phyloP scores from a whole-genome alignment of 2,797 vertebrate genomes.

The Sebastes reedi region DNA sequence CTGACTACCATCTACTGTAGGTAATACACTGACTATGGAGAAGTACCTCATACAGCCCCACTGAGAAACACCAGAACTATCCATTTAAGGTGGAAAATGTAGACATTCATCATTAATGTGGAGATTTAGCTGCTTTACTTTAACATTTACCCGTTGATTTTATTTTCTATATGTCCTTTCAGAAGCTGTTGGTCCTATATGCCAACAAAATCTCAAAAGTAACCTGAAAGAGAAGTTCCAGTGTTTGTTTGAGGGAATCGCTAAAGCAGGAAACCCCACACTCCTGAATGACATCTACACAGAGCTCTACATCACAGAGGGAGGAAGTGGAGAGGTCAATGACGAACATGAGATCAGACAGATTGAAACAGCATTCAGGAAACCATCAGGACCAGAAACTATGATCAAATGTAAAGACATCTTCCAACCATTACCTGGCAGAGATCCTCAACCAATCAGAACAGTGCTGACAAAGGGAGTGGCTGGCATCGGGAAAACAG shows the following conservation, averaged over 20 bases:
- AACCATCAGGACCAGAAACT: neutral
- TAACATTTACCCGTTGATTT: neutral
- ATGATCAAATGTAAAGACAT: slow-evolving; percentile 24
- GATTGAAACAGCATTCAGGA: slow-evolving; percentile 5
- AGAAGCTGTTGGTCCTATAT: no score
- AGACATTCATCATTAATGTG: no score
- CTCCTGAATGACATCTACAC: neutral
- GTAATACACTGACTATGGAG: no score
- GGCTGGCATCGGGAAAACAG: slow-evolving; percentile 10
- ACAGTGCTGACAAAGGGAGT: slow-evolving; percentile 1
- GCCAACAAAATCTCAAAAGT: no score
- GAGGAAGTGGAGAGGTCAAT: neutral
- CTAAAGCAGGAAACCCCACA: neutral
- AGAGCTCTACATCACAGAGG: slow-evolving; percentile 24
- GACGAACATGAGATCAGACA: slow-evolving; percentile 6
- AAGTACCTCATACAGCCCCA: no score
- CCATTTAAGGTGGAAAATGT: no score
- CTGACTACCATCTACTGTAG: no score
- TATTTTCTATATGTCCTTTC: neutral
- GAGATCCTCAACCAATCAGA: neutral
- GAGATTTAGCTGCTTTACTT: neutral
- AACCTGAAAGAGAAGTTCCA: no score
- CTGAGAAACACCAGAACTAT: no score
- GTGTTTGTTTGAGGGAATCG: neutral
- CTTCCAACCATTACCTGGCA: slow-evolving; percentile 3